Base-by-base conservation (phyloP, 2,113 vertebrate species). In the Copsychus sechellarum region DNA sequence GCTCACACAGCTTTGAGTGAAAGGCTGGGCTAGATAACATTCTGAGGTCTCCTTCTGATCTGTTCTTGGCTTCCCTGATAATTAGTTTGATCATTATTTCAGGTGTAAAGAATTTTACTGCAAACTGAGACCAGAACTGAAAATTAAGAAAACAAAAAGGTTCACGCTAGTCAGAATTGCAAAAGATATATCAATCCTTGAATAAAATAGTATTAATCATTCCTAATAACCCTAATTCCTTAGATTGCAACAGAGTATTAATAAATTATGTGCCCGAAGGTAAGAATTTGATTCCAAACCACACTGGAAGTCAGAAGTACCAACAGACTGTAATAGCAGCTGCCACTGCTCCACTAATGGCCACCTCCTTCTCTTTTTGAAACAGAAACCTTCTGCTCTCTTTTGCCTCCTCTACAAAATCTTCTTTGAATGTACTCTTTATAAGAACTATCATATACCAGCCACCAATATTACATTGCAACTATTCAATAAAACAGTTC, bases 401-500 rank as follows among this genome's bases (percentile, higher is more conserved):
- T 86, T 88, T 91, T 80, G 10, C 17, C 81, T 85, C 28, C 12
- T n/a, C 50, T 70, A 82, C 42, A 65, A 92, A 85, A 21, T 36
- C 34, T 76, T 88, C 38, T 22, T 70, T 38, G 74, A 83, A 87
- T 38, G 33, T 8, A 62, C 25, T 58, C 70, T 69, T 92, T 66
- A 23, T 28, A 73, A 66, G 34, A 91, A 56, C 17, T 18, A n/a
- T 54, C 50, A 43, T 5, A 69, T 14, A 60, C n/a, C 42, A 87
- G 36, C 14, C 60, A 92, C 66, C 78, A 65, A 22, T 76, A 86
- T 82, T 92, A 96, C 72, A 71, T 86, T 96, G 77, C 1, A 16
- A 54, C 34, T 70, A 91, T 73, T 94, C 62, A 95, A 83, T 94
- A 93, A 81, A 95, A 78, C 26, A 50, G 64, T 83, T 88, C 28